Evolutionary conservation across 2,797 vertebrate species (phyloP).

Genomic region (Craterocephalus amniculus): DNA sequence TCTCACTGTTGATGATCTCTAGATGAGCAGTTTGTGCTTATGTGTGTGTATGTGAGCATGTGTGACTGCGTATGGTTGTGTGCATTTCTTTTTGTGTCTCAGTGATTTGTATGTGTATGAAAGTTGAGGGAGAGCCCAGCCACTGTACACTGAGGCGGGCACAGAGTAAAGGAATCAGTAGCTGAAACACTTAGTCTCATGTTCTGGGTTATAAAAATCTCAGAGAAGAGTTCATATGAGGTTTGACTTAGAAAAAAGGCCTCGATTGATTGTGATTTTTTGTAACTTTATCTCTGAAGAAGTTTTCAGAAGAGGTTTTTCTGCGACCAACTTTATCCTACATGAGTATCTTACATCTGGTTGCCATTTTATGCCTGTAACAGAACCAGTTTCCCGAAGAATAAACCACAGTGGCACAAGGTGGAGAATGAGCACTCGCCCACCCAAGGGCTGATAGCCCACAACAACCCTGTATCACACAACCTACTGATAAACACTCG

Average conservation of each 20-base stretch:
- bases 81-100: constrained; percentile 14
- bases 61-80: constrained; percentile 22
- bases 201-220: constrained; percentile 28
- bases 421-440: constrained; percentile 72
- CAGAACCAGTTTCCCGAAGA: constrained; percentile 70
- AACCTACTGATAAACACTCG: constrained; percentile 48
- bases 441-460: constrained; percentile 76
- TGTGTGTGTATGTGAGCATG: constrained; percentile 13
- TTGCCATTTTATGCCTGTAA: constrained; percentile 76
- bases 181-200: constrained; percentile 48
- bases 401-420: constrained; percentile 79
- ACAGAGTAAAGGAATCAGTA: constrained; percentile 51
- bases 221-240: too few relatives aligned
- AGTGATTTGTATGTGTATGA: constrained; percentile 36
- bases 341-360: constrained; percentile 73
- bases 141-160: constrained; percentile 43
- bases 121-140: constrained; percentile 24
- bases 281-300: not conserved
- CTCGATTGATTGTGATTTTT: constrained; percentile 13
- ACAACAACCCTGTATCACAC: constrained; percentile 55
- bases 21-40: constrained; percentile 62
- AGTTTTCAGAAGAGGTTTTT: constrained; percentile 21
- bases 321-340: constrained; percentile 55
- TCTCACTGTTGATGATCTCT: constrained; percentile 68
- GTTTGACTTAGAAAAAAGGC: too few relatives aligned